Evolutionary conservation across 2,113 vertebrate genomes (phyloP).

Genomic region (Tragelaphus imberbis): DNA sequence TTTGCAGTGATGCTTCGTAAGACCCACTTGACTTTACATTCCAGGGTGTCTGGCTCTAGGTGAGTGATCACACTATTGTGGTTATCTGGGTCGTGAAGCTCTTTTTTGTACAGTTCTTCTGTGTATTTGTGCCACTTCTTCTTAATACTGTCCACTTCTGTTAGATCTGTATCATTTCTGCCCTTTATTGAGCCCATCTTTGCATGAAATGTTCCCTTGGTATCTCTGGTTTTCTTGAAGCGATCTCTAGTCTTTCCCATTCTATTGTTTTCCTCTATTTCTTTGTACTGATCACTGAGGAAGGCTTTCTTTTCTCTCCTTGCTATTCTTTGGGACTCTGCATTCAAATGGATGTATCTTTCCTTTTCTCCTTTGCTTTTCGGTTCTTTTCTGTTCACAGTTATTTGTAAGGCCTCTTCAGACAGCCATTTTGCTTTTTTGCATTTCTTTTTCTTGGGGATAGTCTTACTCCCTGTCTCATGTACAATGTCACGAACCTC

Average conservation of each 20-base stretch:
- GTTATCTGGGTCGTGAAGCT: not conserved
- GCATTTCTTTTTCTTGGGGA: not conserved
- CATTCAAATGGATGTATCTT: not conserved
- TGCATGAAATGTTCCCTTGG: not conserved
- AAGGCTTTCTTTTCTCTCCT: not conserved
- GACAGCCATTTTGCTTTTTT: not conserved
- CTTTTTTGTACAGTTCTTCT: not conserved
- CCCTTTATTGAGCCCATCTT: not conserved
- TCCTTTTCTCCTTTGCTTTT: not conserved
- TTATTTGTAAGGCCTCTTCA: not conserved
- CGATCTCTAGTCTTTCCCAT: not conserved
- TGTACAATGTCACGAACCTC: not conserved
- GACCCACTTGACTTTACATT: not conserved
- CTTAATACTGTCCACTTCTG: not conserved
- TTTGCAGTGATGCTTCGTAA: fast-evolving
- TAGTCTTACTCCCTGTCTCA: not conserved
- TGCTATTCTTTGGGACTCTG: not conserved
- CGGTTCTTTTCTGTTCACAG: fast-evolving
- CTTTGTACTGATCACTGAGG: not conserved
- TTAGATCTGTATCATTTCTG: not conserved
- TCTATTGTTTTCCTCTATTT: not conserved
- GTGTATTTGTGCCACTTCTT: not conserved
- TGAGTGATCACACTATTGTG: not conserved
- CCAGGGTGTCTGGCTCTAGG: not conserved
- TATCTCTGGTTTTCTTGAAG: not conserved